These are phyloP conservation scores for Drosophila tropicalis DNA, from an alignment of 1,140 invertebrate genomes.

Conservation along the genomic window DNA sequence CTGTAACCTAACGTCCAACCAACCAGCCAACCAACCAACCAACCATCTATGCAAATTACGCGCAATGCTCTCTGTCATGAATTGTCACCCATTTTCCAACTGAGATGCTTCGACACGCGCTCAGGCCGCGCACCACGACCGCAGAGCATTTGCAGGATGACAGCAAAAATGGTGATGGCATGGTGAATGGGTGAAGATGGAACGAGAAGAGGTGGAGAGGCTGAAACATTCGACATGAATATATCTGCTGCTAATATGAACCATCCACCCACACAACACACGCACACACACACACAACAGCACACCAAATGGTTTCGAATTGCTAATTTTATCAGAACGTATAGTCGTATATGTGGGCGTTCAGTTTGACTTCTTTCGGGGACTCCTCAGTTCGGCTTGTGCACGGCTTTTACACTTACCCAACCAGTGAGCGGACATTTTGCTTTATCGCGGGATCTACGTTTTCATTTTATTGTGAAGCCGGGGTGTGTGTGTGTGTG, in stretches of 20 bases:
- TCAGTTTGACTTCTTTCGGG: conserved; percentile 40
- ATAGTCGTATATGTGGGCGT: conserved; percentile 39
- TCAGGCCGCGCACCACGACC: conserved; percentile 14
- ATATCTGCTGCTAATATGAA: conserved; percentile 76
- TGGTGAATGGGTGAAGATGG: neutral
- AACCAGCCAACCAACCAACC: conserved; percentile 42
- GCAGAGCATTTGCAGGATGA: conserved; percentile 13
- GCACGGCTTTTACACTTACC: no score
- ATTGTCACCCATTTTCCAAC: conserved; percentile 80
- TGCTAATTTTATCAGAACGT: conserved; percentile 76
- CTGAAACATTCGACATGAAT: conserved; percentile 54
- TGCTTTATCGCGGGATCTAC: conserved; percentile 36
- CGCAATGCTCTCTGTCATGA: conserved; percentile 74
- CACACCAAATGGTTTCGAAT: conserved; percentile 69
- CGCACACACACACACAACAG: conserved; percentile 26
- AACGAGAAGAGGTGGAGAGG: neutral
- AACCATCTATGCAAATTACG: conserved; percentile 77
- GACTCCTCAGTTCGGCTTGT: conserved; percentile 24
- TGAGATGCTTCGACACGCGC: conserved; percentile 77
- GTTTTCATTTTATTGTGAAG: conserved; percentile 61
- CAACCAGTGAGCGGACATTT: no score
- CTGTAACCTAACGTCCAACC: conserved; percentile 34
- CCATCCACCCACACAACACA: conserved; percentile 19
- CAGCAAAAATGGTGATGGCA: conserved; percentile 43
- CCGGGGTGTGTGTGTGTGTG: conserved; percentile 29